Conservation (phyloP, 2,113 vertebrate species). For the Esox niger region DNA sequence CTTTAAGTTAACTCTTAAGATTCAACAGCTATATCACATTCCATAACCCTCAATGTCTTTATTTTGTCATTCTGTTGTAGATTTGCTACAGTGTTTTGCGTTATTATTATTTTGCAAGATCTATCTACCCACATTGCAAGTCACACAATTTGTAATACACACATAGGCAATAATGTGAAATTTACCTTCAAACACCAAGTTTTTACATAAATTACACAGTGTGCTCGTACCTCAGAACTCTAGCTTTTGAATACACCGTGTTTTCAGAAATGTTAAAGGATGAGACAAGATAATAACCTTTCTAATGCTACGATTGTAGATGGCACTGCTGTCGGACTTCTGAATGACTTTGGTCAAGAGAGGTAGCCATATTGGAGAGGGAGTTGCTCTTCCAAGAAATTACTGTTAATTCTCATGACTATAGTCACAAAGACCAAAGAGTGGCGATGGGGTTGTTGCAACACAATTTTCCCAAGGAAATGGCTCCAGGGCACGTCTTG, state of each 20-base stretch:
- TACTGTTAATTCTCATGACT: conserved; percentile 15
- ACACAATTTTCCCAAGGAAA: conserved; percentile 25
- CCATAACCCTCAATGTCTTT: too few relatives aligned
- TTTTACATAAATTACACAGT: neutral
- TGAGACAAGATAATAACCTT: neutral
- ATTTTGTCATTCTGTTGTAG: too few relatives aligned
- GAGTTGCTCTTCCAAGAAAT: neutral
- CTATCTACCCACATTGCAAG: too few relatives aligned
- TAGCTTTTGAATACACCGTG: neutral
- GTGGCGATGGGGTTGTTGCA: neutral
- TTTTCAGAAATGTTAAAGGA: neutral
- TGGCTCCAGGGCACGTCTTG: conserved; percentile 25
- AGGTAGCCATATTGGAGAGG: neutral
- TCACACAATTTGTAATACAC: too few relatives aligned
- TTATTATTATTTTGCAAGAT: too few relatives aligned
- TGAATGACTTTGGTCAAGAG: neutral
- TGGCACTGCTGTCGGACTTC: neutral
- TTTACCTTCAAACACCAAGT: conserved; percentile 2
- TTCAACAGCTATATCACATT: too few relatives aligned
- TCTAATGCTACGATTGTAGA: neutral
- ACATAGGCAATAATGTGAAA: conserved; percentile 14
- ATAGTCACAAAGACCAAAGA: conserved; percentile 20
- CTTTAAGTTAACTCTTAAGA: too few relatives aligned
- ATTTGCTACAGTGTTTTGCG: too few relatives aligned
- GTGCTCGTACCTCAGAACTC: neutral